phyloP scores from a whole-genome alignment of 2,797 vertebrate species.

The Rhinichthys osculus region DNA sequence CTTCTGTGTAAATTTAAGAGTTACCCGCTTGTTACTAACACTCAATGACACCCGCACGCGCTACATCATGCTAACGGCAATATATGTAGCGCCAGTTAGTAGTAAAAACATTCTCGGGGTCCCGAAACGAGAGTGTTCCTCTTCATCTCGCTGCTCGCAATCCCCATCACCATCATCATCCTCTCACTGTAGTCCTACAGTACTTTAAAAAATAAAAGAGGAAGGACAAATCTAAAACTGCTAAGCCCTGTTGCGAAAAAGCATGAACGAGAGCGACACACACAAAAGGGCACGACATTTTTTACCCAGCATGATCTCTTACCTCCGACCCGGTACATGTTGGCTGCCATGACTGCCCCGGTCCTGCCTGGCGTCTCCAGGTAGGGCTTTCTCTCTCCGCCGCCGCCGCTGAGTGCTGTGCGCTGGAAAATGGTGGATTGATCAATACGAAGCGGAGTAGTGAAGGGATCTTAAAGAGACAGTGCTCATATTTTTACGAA shows the following conservation, averaged over 20 bases:
- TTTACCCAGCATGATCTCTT: conserved; percentile 59
- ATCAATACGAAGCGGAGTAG: conserved; percentile 84
- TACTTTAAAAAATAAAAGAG: conserved; percentile 78
- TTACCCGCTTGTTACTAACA: conserved; percentile 12
- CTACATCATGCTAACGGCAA: conserved; percentile 43
- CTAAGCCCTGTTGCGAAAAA: conserved; percentile 65
- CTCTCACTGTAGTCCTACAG: conserved; percentile 72
- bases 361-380: conserved; percentile 83
- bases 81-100: conserved; percentile 31
- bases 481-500: conserved; percentile 67
- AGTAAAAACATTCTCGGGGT: conserved; percentile 51
- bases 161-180: conserved; percentile 75
- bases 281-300: conserved; percentile 33
- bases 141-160: conserved; percentile 75
- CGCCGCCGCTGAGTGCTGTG: conserved; percentile 72
- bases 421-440: conserved; percentile 88
- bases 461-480: conserved; percentile 83
- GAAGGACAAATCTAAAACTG: conserved; percentile 69
- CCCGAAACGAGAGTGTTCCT: conserved; percentile 71
- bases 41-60: conserved; percentile 6
- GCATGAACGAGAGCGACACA: conserved; percentile 62
- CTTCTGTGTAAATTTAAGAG: conserved; percentile 18
- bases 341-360: conserved; percentile 85
- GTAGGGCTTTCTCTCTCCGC: conserved; percentile 76
- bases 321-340: conserved; percentile 90